phyloP scores from a whole-genome alignment of 1,140 invertebrate species.

The Cephus cinctus region DNA sequence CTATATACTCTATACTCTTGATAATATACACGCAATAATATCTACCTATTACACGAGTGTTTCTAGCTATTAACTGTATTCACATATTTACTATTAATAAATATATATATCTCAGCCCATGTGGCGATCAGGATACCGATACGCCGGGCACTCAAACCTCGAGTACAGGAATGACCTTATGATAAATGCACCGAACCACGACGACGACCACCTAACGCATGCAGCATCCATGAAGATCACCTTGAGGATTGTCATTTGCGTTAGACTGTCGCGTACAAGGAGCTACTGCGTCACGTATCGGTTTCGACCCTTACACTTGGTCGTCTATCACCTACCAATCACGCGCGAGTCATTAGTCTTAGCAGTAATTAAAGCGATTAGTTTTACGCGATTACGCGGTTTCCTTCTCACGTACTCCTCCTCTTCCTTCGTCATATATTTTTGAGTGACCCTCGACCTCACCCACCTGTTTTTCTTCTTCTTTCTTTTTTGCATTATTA shows the following conservation, averaged over 20 bases:
- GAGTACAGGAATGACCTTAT: conserved; percentile 32
- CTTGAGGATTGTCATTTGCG: too few relatives aligned
- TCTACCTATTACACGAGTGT: conserved; percentile 22
- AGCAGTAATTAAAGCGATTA: neutral
- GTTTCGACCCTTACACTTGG: neutral
- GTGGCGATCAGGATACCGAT: conserved; percentile 24
- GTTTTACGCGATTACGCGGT: neutral
- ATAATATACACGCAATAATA: conserved; percentile 47
- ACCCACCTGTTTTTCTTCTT: neutral
- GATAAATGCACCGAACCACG: conserved; percentile 39
- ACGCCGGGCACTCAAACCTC: conserved; percentile 2
- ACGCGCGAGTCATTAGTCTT: neutral
- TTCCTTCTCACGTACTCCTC: neutral
- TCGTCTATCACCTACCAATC: neutral
- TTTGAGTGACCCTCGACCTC: neutral
- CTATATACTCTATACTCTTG: conserved; percentile 33
- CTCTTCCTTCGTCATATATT: neutral
- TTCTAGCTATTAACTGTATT: conserved; percentile 21
- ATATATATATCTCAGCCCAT: conserved; percentile 43
- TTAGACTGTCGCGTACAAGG: too few relatives aligned
- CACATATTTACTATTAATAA: conserved; percentile 39
- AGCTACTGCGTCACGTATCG: neutral
- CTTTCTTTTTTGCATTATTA: conserved; percentile 26
- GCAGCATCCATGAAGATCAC: too few relatives aligned
- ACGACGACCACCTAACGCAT: neutral